Evolutionary conservation across 92 coral and sea anemone species (phyloP).

Genomic region (Muricea muricata): DNA sequence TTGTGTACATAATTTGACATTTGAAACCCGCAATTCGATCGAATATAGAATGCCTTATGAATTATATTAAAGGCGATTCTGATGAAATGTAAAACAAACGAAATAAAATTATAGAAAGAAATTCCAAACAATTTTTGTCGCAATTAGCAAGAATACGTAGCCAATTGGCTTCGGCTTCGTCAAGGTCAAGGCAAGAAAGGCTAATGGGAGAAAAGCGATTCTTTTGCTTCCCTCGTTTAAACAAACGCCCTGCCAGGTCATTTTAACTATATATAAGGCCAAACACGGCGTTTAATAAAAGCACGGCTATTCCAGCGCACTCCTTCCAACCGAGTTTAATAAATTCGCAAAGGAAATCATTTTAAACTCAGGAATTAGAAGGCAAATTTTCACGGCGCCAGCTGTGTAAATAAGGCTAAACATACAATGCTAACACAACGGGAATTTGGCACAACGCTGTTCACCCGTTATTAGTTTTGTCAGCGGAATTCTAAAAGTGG

Average conservation of each 20-base stretch:
- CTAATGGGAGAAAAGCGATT: background rate
- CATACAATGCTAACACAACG: slow-evolving; percentile 23
- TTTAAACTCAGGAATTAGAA: slow-evolving; percentile 21
- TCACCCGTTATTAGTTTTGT: background rate
- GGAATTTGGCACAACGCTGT: background rate
- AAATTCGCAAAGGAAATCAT: slow-evolving; percentile 25
- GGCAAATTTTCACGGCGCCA: slow-evolving; percentile 17
- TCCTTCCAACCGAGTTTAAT: background rate
- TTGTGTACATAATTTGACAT: background rate
- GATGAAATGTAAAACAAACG: background rate
- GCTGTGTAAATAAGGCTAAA: slow-evolving; percentile 21
- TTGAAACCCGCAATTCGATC: background rate
- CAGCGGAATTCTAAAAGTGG: background rate
- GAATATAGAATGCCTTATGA: background rate
- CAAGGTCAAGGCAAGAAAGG: background rate
- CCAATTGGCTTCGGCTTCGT: background rate
- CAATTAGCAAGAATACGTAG: background rate
- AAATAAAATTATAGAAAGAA: background rate
- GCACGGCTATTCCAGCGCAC: background rate
- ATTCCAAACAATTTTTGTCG: background rate
- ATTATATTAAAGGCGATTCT: background rate
- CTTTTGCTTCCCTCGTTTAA: background rate
- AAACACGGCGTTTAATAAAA: background rate
- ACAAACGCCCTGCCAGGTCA: background rate
- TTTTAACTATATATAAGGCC: background rate